These are phyloP conservation scores for Nephrotoma flavescens DNA, from an alignment of 2,888 invertebrate genomes.

Conservation along the genomic window DNA sequence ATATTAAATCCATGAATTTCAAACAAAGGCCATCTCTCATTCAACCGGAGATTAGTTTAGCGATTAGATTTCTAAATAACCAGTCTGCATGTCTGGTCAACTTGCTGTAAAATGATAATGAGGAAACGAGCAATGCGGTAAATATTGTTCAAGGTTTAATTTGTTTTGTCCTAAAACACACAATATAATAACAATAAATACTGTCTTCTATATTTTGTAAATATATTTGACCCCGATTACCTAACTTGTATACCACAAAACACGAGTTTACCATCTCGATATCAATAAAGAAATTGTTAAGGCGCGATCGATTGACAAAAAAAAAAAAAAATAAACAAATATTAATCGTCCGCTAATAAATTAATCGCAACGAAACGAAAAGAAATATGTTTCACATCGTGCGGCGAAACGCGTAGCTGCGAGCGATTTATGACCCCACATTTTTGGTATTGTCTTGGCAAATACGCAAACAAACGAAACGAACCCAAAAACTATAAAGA, in stretches of 20 bases:
- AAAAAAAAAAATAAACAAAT: too few relatives aligned
- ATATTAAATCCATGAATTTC: neutral
- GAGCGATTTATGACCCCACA: neutral
- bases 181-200: neutral
- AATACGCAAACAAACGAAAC: neutral
- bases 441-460: neutral
- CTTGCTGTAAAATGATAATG: neutral
- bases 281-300: neutral
- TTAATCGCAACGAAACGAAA: neutral
- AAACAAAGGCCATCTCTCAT: neutral
- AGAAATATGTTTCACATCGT: neutral
- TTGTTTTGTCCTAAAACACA: neutral
- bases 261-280: neutral
- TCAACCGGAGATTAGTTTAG: neutral
- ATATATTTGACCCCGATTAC: neutral
- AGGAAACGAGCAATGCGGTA: neutral
- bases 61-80: neutral
- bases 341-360: neutral
- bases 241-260: neutral
- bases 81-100: neutral
- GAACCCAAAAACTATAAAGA: neutral
- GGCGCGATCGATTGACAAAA: neutral
- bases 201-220: neutral
- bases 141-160: neutral
- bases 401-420: neutral